Evolutionary conservation across 2,113 vertebrate species (phyloP).

Genomic region (Alexandromys fortis): DNA sequence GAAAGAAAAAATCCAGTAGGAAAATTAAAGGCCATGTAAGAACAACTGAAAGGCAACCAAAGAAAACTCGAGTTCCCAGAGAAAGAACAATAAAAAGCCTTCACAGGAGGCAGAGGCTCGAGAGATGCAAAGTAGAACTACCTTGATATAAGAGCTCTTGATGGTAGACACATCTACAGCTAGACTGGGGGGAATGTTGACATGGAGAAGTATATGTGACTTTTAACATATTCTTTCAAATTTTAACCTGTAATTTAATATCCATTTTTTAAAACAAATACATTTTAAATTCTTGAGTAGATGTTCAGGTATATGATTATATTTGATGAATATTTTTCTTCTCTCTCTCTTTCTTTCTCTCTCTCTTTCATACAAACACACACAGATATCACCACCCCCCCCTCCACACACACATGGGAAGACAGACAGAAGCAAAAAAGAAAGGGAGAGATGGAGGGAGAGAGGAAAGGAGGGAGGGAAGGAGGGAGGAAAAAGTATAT

Average conservation of each 20-base stretch:
- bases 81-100: not conserved
- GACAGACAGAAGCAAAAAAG: not conserved
- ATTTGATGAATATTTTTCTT: not conserved
- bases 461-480: not conserved
- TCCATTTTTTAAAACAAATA: not conserved
- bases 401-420: not conserved
- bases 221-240: not conserved
- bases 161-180: not conserved
- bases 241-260: not conserved
- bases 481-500: not conserved
- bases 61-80: not conserved
- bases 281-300: not conserved
- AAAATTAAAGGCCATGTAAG: not conserved
- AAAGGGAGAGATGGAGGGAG: not conserved
- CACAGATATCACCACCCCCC: too few species aligned
- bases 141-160: too few species aligned
- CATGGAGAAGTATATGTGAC: not conserved
- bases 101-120: not conserved
- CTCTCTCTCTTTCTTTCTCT: not conserved
- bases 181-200: not conserved
- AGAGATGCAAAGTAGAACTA: not conserved
- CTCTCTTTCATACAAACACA: too few species aligned
- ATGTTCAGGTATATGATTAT: not conserved
- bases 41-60: not conserved
- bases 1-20: not conserved